Evolutionary conservation across 2,113 vertebrate species (phyloP).

Genomic region (Pedionomus torquatus): DNA sequence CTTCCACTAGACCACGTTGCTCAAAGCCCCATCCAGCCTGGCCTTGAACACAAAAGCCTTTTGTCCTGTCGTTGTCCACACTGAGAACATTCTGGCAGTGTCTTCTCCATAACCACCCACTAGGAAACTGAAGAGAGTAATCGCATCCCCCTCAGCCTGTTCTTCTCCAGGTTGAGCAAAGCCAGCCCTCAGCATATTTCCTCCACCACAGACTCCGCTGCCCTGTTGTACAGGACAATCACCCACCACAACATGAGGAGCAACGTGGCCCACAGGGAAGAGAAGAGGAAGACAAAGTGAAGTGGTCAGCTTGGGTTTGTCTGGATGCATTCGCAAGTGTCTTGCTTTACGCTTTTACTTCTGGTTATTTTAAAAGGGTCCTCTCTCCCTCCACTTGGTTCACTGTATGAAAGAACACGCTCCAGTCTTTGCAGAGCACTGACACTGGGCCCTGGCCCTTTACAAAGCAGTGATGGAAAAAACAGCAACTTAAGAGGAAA

Average conservation of each 20-base stretch:
- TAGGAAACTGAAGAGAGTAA: not conserved
- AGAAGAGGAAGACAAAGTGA: not conserved
- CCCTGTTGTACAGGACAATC: not conserved
- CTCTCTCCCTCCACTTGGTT: not conserved
- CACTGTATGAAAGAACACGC: not conserved
- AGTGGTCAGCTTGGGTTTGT: not conserved
- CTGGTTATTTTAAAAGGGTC: not conserved
- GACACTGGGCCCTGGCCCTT: not conserved
- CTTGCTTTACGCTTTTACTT: not conserved
- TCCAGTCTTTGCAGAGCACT: not conserved
- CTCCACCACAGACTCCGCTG: rapidly evolving
- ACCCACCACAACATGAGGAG: not conserved
- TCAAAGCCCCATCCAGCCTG: not conserved
- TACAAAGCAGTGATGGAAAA: not conserved
- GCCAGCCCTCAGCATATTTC: not conserved
- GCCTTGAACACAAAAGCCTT: not conserved
- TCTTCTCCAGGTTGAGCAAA: not conserved
- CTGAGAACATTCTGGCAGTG: not conserved
- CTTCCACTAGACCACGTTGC: not conserved
- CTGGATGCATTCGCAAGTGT: not conserved
- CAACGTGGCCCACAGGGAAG: rapidly evolving
- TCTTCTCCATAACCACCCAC: not conserved
- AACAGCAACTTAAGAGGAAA: not conserved
- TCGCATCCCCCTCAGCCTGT: not conserved
- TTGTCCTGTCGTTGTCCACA: not conserved